Conservation (phyloP, 2,888 invertebrate genomes). For the Cryptocephalus moraei region DNA sequence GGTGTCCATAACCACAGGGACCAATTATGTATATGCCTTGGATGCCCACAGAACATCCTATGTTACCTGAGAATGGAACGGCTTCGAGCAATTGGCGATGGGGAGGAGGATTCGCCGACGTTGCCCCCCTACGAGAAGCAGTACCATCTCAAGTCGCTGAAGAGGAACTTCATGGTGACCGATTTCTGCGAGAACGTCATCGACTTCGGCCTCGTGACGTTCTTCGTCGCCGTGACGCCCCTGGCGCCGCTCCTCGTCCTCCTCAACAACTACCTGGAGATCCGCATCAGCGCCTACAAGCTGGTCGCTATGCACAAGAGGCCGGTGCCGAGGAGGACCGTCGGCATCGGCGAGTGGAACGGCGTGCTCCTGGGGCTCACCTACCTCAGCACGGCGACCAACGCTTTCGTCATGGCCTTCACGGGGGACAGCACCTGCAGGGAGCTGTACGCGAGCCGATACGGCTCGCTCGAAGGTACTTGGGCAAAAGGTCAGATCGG, state of each 20-base stretch:
- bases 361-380: slow-evolving; percentile 23
- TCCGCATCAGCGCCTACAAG: slow-evolving; percentile 31
- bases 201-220: slow-evolving; percentile 54
- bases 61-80: too few relatives aligned
- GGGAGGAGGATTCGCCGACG: too few relatives aligned
- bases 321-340: slow-evolving; percentile 19
- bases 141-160: too few relatives aligned
- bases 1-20: too few relatives aligned
- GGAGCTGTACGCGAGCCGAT: slow-evolving; percentile 14
- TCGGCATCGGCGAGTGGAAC: slow-evolving; percentile 26
- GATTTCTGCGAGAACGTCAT: slow-evolving; percentile 34
- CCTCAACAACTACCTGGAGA: slow-evolving; percentile 51
- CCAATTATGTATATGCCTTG: too few relatives aligned
- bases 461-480: background rate
- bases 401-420: slow-evolving; percentile 28
- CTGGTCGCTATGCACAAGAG: slow-evolving; percentile 20
- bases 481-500: too few relatives aligned
- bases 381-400: slow-evolving; percentile 23
- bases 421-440: slow-evolving; percentile 24
- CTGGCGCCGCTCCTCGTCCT: slow-evolving; percentile 54
- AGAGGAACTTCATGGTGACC: too few relatives aligned
- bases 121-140: too few relatives aligned
- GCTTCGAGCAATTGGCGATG: too few relatives aligned
- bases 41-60: too few relatives aligned
- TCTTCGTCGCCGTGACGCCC: slow-evolving; percentile 55